phyloP scores from a whole-genome alignment of 2,797 vertebrate genomes.

The Podargus strigoides region DNA sequence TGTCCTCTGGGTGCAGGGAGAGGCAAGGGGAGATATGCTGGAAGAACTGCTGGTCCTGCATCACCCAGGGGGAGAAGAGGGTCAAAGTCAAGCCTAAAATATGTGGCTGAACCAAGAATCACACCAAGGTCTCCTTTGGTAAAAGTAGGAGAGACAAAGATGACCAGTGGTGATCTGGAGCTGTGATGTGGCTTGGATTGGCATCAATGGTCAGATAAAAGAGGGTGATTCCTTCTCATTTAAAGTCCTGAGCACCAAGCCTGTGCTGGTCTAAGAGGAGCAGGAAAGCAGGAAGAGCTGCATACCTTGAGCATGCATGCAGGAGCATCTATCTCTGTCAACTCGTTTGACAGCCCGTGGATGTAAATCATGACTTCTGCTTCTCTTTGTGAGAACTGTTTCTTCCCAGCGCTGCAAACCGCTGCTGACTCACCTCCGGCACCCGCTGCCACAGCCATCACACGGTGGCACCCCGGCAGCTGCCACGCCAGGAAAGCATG shows the following conservation, averaged over 20 bases:
- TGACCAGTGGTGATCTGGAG: neutral
- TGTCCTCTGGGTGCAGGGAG: neutral
- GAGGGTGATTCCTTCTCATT: neutral
- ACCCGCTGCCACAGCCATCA: neutral
- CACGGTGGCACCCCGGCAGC: accelerated
- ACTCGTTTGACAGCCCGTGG: neutral
- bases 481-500: neutral
- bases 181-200: neutral
- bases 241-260: neutral
- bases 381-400: neutral
- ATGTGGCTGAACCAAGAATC: neutral
- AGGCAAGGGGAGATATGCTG: neutral
- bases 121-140: neutral
- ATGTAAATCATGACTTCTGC: neutral
- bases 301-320: neutral
- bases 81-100: neutral
- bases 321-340: neutral
- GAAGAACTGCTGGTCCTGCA: neutral
- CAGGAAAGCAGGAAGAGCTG: constrained; percentile 12
- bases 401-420: neutral
- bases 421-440: neutral
- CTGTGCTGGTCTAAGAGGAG: neutral
- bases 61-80: neutral
- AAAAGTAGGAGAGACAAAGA: neutral
- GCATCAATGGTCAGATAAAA: neutral